Evolutionary conservation across 2,888 invertebrate genomes (phyloP), one percentile per base, ranked within the genome.

Genomic region (Orthonychiurus folsomi): DNA sequence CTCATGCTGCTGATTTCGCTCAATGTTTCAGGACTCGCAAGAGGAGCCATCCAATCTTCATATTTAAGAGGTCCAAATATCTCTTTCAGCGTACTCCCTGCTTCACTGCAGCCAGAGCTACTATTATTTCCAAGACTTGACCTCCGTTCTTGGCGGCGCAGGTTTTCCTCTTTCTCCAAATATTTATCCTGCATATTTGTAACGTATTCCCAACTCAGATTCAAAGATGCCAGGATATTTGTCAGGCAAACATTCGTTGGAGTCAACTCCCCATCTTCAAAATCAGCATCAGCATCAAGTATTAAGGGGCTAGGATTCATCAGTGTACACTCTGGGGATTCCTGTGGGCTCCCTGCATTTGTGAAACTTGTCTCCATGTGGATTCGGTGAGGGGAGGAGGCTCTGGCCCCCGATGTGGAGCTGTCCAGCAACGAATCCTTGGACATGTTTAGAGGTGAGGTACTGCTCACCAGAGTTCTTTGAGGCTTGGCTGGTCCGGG

Each of bases 11-110:
- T 88, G n/a, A 87, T 82, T 75, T 89, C 89, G 0, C 88, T 89
- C 18, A 90, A 77, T 1, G 87, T 88, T 76, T 90, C 89, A 0
- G 89, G 89, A 59, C 88, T 88, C 12, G 90, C 90, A 24, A 90
- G 75, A 0, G 90, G 89, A 0, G 89, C 90, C 65, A 84, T 77
- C 84, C 85, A 85, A 71, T 84, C 84, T 69, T 85, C 84, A 70
- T 82, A 82, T 27, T 71, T 72, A 74, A 52, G 20, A 24, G 76
- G 66, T 75, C 71, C 71, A 63, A 73, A 73, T 27, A 73, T 70
- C 58, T 73, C 72, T 56, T 71, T 71, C 60, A 73, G 69, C 12
- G 72, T 73, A 54, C 68, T 69, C 5, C 72, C 72, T 3, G 66
- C 65, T 52, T 73, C 72, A 50, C 65, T 69, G 72, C 65, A 74